Evolutionary conservation across 2,888 invertebrate genomes (phyloP).

Genomic region (Aromia moschata): DNA sequence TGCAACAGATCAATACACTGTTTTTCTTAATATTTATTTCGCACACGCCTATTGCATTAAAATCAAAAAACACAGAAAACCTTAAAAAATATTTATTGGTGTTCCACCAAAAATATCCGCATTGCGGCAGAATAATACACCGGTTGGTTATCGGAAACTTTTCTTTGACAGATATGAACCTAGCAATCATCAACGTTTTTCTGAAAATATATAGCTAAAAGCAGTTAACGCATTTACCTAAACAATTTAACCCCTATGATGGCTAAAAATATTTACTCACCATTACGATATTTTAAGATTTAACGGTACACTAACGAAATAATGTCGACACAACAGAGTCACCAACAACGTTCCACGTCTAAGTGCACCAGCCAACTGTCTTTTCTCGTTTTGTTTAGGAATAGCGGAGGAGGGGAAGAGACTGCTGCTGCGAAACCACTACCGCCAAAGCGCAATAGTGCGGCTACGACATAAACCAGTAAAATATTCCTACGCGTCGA

Average conservation of each 20-base stretch:
- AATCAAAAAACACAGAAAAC: no score
- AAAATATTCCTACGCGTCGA: constrained; percentile 62
- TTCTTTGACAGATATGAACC: constrained; percentile 56
- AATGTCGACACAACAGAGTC: constrained; percentile 50
- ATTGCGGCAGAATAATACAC: constrained; percentile 59
- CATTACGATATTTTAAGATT: constrained; percentile 62
- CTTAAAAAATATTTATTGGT: constrained; percentile 18
- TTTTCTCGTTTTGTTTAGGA: constrained; percentile 60
- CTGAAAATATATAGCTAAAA: constrained; percentile 40
- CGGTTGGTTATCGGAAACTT: constrained; percentile 53
- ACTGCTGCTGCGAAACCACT: constrained; percentile 57
- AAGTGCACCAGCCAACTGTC: constrained; percentile 62
- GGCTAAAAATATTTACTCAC: constrained; percentile 56
- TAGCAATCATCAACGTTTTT: constrained; percentile 39
- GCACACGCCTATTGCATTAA: no score
- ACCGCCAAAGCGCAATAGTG: constrained; percentile 62
- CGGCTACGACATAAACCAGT: constrained; percentile 63
- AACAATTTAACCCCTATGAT: constrained; percentile 44
- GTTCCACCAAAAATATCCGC: constrained; percentile 51
- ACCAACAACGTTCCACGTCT: constrained; percentile 51
- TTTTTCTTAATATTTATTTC: no score
- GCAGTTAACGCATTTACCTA: constrained; percentile 6
- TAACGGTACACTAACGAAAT: constrained; percentile 54
- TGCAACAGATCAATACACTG: constrained; percentile 54
- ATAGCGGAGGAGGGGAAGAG: constrained; percentile 49